These are phyloP conservation scores for Calycopis cecrops DNA, from an alignment of 1,140 invertebrate genomes.

Conservation along the genomic window DNA sequence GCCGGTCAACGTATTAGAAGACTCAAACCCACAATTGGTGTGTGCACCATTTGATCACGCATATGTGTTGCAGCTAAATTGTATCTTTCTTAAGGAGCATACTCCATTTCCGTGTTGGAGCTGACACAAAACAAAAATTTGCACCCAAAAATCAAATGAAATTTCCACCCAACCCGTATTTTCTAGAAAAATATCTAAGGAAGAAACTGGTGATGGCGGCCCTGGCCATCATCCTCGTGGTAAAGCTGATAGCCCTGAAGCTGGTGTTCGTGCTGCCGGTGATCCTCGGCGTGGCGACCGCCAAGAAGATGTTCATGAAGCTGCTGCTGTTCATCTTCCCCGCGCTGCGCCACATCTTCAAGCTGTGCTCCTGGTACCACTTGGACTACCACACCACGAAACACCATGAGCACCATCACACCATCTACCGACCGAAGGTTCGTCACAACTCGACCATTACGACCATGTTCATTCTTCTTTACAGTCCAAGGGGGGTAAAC, in stretches of 20 bases:
- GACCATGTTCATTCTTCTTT: too few species aligned
- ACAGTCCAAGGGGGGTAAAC: too few species aligned
- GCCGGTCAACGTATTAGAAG: too few species aligned
- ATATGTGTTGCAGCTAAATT: too few species aligned
- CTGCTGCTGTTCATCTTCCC: slow-evolving; percentile 87
- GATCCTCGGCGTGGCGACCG: slow-evolving; percentile 84
- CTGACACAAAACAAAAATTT: too few species aligned
- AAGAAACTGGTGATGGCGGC: slow-evolving; percentile 84
- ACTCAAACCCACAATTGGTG: too few species aligned
- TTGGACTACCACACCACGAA: slow-evolving; percentile 81
- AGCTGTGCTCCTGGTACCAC: slow-evolving; percentile 88
- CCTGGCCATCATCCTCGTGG: slow-evolving; percentile 83
- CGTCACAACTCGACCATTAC: too few species aligned
- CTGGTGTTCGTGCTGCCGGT: slow-evolving; percentile 85
- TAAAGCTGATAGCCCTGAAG: slow-evolving; percentile 86
- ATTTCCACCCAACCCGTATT: slow-evolving; percentile 25
- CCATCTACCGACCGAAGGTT: too few species aligned
- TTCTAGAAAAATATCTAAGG: slow-evolving; percentile 84
- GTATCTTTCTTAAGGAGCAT: too few species aligned
- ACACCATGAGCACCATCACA: slow-evolving; percentile 87
- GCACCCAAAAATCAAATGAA: too few species aligned
- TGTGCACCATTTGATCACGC: too few species aligned
- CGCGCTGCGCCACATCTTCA: slow-evolving; percentile 87
- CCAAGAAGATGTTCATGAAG: slow-evolving; percentile 88
- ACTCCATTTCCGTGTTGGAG: too few species aligned